Base-by-base conservation (phyloP, 2,797 vertebrate species). In the Anabas testudineus region DNA sequence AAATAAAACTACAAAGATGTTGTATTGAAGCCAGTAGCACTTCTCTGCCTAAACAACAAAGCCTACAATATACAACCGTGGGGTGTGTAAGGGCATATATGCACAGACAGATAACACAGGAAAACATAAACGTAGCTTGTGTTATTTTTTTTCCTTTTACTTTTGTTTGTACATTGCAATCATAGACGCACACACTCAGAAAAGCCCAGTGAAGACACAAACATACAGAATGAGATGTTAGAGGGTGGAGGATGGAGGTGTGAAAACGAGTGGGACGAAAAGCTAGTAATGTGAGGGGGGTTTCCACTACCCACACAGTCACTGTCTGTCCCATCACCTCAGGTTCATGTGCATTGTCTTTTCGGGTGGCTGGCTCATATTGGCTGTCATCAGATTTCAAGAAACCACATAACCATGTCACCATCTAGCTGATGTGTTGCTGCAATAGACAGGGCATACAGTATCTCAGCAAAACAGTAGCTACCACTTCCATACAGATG, bases 231-330 rank as follows among this genome's bases (percentile, higher is more conserved):
- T 62, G 68, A 74, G 69, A 64, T 74, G 53, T 64, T 32, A 53
- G 57, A 80, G 64, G 53, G 79, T 6, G 63, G 66, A 67, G 65
- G 58, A 67, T 49, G 52, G 61, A 91, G 92, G 90, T 92, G 90
- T 91, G 90, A 93, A 91, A 90, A 84, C 21, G 82, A 83, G 87
- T 82, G 70, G 82, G 74, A 80, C 1, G 71, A 78, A 52, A 81
- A 77, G 78, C 64, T 51, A 36, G 62, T 76, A 46, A 69, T 45
- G 71, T 72, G 74, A 74, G 81, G 88, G 89, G 89, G 87, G 85
- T 91, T 92, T 91, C 90, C 90, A 86, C 70, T 73, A 62, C 69
- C 78, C 82, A 76, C 76, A 48, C 78, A 75, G 70, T 32, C 60
- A 74, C 73, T n/a, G 69, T 74, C 54, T 76, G 82, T 79, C 85